Evolutionary conservation across 2,888 invertebrate species (phyloP).

Genomic region (Metacarcinus magister): DNA sequence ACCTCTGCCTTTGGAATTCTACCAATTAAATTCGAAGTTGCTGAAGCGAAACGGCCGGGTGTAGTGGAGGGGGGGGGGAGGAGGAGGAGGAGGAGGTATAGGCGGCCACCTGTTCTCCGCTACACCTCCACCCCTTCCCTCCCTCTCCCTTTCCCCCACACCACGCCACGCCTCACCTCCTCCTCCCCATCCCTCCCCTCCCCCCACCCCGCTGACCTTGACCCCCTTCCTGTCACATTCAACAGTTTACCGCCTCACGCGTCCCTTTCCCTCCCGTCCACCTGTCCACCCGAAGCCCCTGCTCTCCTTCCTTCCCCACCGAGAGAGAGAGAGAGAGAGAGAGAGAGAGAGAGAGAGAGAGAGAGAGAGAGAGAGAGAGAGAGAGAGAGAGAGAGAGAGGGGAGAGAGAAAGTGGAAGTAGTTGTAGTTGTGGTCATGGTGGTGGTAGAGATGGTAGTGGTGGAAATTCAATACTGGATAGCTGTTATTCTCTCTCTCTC

Average conservation of each 20-base stretch:
- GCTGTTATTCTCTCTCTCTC: neutral
- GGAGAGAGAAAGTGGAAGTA: neutral
- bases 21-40: constrained; percentile 31
- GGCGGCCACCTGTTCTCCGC: neutral
- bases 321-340: no score
- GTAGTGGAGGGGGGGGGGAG: neutral
- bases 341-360: no score
- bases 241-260: neutral
- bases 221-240: constrained; percentile 29
- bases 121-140: neutral
- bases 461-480: neutral
- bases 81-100: neutral
- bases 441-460: neutral
- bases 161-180: neutral
- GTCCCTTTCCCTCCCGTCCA: constrained; percentile 7
- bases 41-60: neutral
- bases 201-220: neutral
- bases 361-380: no score
- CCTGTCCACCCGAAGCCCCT: neutral
- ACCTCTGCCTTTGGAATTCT: neutral
- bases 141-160: neutral
- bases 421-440: constrained; percentile 42
- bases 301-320: neutral
- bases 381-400: no score
- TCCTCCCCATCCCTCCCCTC: neutral